Evolutionary conservation across 2,113 vertebrate genomes (phyloP).

Genomic region (Urocitellus parryii): DNA sequence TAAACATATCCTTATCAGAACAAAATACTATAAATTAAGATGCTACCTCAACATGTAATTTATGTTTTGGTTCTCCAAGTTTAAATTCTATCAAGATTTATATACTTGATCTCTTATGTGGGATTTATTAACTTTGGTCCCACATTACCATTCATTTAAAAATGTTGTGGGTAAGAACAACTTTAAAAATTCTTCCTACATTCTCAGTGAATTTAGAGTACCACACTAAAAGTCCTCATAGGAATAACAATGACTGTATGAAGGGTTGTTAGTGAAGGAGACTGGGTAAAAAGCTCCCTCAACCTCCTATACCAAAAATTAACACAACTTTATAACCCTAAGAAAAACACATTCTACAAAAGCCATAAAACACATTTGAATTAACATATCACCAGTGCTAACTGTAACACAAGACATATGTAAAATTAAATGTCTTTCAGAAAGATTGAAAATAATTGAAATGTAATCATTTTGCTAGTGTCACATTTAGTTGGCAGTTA

Average conservation of each 20-base stretch:
- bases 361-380: slow-evolving; percentile 48
- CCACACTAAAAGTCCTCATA: neutral
- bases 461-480: slow-evolving; percentile 64
- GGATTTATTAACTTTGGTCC: too few relatives aligned
- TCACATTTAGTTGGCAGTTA: slow-evolving; percentile 57
- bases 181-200: neutral
- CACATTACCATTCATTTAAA: neutral
- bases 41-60: too few relatives aligned
- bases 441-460: slow-evolving; percentile 70
- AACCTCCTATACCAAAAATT: neutral
- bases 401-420: slow-evolving; percentile 2
- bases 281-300: slow-evolving; percentile 1
- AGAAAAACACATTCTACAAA: slow-evolving; percentile 15
- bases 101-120: too few relatives aligned
- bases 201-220: slow-evolving; percentile 1
- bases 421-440: slow-evolving; percentile 57
- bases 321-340: neutral
- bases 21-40: too few relatives aligned
- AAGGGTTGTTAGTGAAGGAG: neutral
- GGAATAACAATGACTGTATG: neutral
- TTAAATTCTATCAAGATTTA: too few relatives aligned
- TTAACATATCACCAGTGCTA: neutral
- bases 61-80: too few relatives aligned
- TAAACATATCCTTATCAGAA: too few relatives aligned
- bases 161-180: neutral